phyloP scores from a whole-genome alignment of 2,797 vertebrate species.

The Enteromius mattozi region DNA sequence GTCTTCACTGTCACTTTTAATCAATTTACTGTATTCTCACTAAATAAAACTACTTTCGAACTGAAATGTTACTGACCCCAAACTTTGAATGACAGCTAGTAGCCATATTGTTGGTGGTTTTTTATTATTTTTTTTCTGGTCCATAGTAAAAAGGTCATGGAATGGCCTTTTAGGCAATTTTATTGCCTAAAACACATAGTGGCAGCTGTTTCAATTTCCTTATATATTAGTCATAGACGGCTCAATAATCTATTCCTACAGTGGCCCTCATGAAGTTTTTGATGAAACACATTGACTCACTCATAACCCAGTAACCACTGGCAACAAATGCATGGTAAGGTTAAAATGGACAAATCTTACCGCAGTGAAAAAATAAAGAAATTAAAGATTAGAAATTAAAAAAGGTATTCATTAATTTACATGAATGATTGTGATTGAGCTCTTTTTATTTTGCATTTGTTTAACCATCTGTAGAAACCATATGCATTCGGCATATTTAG shows the following conservation, averaged over 20 bases:
- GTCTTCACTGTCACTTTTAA: background rate
- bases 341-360: background rate
- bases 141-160: too few relatives aligned
- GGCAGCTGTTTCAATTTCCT: background rate
- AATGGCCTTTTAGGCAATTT: background rate
- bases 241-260: conserved; percentile 5
- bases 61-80: background rate
- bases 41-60: background rate
- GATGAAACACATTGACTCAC: background rate
- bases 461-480: background rate
- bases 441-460: background rate
- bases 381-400: too few relatives aligned
- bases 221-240: background rate
- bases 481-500: background rate
- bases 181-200: background rate
- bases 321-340: background rate
- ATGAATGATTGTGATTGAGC: background rate
- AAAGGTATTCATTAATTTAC: background rate
- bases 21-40: background rate
- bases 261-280: background rate
- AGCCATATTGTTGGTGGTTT: too few relatives aligned
- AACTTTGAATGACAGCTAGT: background rate
- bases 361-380: background rate
- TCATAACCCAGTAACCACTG: conserved; percentile 1
- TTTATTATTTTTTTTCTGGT: too few relatives aligned